Conservation (phyloP, 2,113 vertebrate genomes). For the Myotis lucifugus region DNA sequence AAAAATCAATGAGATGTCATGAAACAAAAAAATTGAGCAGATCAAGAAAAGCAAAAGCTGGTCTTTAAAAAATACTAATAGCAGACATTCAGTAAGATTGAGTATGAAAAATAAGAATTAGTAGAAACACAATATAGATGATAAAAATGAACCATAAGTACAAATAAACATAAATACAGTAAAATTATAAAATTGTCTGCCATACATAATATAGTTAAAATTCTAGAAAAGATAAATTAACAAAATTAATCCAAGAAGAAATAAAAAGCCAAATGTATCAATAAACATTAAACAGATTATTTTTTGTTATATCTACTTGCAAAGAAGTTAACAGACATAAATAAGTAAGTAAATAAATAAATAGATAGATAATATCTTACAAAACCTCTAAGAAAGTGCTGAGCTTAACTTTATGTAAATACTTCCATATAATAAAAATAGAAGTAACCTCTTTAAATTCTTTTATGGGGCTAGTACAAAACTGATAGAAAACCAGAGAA, state of each 20-base stretch:
- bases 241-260: not conserved
- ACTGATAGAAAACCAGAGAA: not conserved
- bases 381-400: not conserved
- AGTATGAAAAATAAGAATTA: not conserved
- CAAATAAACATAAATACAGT: not conserved
- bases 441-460: not conserved
- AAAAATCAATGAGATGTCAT: not conserved
- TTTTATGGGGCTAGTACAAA: not conserved
- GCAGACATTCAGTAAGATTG: not conserved
- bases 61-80: not conserved
- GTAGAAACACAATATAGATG: not conserved
- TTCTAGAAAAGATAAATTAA: not conserved
- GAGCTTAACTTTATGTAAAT: not conserved
- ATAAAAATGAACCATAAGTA: not conserved
- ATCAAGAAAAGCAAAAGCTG: not conserved
- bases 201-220: not conserved
- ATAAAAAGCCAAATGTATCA: not conserved
- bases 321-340: not conserved
- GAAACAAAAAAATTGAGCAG: not conserved
- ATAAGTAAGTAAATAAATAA: not conserved
- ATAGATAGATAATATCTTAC: not conserved
- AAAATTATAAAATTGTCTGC: not conserved
- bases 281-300: not conserved
- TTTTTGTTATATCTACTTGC: not conserved
- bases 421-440: not conserved